Evolutionary conservation across 2,888 invertebrate species (phyloP).

Genomic region (Agriopis aurantiaria): DNA sequence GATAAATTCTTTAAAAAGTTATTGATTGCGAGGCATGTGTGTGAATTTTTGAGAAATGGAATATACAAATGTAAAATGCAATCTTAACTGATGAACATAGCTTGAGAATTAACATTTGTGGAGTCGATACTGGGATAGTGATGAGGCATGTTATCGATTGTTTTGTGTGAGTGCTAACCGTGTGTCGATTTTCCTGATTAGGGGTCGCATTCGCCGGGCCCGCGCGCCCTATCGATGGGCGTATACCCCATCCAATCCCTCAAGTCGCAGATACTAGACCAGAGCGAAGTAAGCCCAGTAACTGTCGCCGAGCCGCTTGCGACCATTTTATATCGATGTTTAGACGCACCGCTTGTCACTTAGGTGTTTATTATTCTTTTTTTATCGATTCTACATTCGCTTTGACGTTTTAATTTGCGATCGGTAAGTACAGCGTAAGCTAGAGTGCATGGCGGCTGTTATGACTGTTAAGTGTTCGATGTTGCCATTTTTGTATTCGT

Average conservation of each 20-base stretch:
- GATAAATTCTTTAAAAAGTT: slow-evolving; percentile 54
- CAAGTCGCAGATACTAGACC: slow-evolving; percentile 94
- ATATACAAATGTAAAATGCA: slow-evolving; percentile 52
- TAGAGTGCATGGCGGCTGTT: slow-evolving; percentile 76
- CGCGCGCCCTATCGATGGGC: slow-evolving; percentile 96
- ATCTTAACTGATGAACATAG: slow-evolving; percentile 62
- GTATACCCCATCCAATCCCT: slow-evolving; percentile 95
- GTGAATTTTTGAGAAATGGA: slow-evolving; percentile 52
- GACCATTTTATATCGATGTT: slow-evolving; percentile 79
- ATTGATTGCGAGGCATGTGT: slow-evolving; percentile 69
- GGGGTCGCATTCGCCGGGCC: slow-evolving; percentile 97
- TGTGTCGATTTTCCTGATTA: slow-evolving; percentile 86
- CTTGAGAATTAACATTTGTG: slow-evolving; percentile 54
- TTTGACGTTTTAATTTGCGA: slow-evolving; percentile 59
- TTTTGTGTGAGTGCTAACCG: slow-evolving; percentile 88
- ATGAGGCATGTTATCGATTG: slow-evolving; percentile 79
- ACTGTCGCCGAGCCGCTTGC: slow-evolving; percentile 80
- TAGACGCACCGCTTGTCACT: slow-evolving; percentile 85
- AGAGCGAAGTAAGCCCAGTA: slow-evolving; percentile 94
- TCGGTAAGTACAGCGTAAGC: slow-evolving; percentile 68
- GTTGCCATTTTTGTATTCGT: slow-evolving; percentile 53
- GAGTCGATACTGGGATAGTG: slow-evolving; percentile 56
- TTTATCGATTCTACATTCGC: slow-evolving; percentile 42
- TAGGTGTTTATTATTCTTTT: slow-evolving; percentile 72
- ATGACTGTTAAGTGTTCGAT: slow-evolving; percentile 56